Conservation (phyloP, 2,888 invertebrate genomes). For the Cantharis rufa region DNA sequence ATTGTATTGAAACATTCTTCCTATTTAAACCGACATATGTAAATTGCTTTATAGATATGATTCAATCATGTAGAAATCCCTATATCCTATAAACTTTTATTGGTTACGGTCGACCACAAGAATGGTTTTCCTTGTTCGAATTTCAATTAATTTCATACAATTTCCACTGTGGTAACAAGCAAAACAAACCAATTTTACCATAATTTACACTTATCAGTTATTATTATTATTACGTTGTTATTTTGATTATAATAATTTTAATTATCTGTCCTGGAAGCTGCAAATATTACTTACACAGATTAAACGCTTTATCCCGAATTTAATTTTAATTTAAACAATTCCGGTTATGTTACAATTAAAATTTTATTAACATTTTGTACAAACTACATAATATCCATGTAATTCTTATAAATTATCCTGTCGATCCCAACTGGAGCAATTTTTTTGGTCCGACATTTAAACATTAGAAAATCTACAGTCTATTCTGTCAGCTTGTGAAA, state of each 20-base stretch:
- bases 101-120: constrained; percentile 9
- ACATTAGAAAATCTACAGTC: background rate
- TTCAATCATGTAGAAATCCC: constrained; percentile 24
- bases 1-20: background rate
- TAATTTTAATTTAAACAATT: background rate
- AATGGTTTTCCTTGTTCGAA: background rate
- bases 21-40: constrained; percentile 7
- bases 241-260: background rate
- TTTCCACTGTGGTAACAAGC: background rate
- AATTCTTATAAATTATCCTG: background rate
- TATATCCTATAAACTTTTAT: constrained; percentile 16
- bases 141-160: background rate
- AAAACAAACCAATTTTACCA: background rate
- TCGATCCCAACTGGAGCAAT: background rate
- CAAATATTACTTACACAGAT: background rate
- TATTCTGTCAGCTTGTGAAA: background rate
- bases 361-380: background rate
- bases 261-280: background rate
- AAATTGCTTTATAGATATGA: constrained; percentile 23
- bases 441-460: background rate
- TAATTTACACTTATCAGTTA: background rate
- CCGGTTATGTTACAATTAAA: background rate
- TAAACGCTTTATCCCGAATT: background rate
- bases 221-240: background rate
- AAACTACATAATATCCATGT: background rate